Evolutionary conservation across 2,888 invertebrate species (phyloP), one percentile per base, ranked within the genome.

Genomic region (Busseola fusca): DNA sequence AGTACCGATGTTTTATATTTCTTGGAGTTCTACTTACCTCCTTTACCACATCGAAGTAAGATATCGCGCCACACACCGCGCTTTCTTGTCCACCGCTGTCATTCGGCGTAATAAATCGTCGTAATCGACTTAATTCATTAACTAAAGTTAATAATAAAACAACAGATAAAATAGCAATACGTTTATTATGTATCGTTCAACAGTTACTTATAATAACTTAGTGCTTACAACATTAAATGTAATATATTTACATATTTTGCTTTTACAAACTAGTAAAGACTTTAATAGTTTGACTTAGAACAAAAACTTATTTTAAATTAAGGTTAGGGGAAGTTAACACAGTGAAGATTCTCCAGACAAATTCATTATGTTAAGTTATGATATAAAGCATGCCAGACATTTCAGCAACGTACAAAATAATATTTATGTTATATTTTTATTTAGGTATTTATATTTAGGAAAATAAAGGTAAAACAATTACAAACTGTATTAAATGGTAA

Each of bases 61-160:
- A 48, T 54, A 69, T 67, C n/a, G 12, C 5, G 34, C 64, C 21
- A 9, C 4, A 27, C 72, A 18, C 72, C 18, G 14, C 66, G 64
- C 59, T 48, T 62, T 50, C 27, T 65, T 56, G 37, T 66, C 48
- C 42, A 72, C 74, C 57, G 65, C 74, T 34, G 25, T 72, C 76
- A 72, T 78, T 74, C 64, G 78, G 73, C 78, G 72, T 74, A 75
- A 69, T 85, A 84, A 81, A 82, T 85, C 42, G 48, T 64, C 21
- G 60, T 63, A 76, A 76, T 79, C 71, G 65, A 72, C 78, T 82
- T 81, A 83, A 85, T 85, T 85, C 78, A 84, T 71, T 80, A 79
- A 79, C 56, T 67, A 60, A 71, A 84, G 73, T 75, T 82, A 84
- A 80, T 76, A 88, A 84, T 90, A 86, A 90, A 89, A 89, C 83